Percentiles rank a stretch among this genome's conserved stretches.
Conservation (phyloP, 2,113 vertebrate genomes). For the Cyprinodon variegatus region DNA sequence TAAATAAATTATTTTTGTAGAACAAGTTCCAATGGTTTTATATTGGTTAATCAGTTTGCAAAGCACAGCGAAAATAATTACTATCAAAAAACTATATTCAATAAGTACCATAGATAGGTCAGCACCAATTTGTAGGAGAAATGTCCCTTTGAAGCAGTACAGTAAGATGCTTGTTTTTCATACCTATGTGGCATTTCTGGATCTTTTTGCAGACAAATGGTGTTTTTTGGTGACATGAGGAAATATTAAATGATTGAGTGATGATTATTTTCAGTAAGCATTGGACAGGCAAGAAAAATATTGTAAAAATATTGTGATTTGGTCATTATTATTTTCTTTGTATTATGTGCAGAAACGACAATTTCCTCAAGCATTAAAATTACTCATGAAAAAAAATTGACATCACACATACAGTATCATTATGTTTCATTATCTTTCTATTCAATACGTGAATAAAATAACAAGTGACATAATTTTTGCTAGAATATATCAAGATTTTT, state of each 20-base stretch:
- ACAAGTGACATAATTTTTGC: not conserved
- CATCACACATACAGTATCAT: no score
- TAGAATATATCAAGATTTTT: not conserved
- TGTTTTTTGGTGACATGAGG: not conserved
- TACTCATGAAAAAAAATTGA: not conserved
- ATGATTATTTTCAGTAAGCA: not conserved
- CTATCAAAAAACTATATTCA: no score
- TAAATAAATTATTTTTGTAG: no score
- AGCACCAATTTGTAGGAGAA: no score
- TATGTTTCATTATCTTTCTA: not conserved
- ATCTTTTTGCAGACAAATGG: not conserved
- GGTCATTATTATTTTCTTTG: not conserved
- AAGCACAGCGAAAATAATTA: no score
- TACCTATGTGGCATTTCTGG: no score
- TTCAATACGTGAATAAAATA: not conserved
- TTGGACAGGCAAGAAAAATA: not conserved
- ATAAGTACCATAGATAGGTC: no score
- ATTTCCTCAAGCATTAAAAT: not conserved
- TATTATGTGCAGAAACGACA: not conserved
- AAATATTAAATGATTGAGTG: not conserved
- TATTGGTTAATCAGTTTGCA: no score
- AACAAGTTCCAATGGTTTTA: no score
- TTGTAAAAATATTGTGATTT: not conserved
- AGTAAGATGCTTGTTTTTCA: no score
- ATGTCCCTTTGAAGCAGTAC: no score